Percentiles rank a stretch among this genome's conserved stretches.
Evolutionary conservation across 53 echinoderm and acorn worm genomes (phyloP).

Genomic region (Holothuria leucospilota): DNA sequence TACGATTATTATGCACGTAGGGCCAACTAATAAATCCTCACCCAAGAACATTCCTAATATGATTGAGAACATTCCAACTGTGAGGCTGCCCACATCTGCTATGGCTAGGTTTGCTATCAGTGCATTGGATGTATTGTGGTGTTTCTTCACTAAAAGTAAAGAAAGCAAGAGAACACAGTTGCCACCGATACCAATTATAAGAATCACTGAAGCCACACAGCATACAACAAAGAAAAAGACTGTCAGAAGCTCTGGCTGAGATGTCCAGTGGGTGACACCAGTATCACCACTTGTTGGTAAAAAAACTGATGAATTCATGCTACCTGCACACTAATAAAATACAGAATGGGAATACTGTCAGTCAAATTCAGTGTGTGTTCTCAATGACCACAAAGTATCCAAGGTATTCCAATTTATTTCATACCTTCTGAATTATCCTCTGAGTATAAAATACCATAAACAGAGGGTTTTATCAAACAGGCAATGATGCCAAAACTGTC

Average conservation of each 20-base stretch:
- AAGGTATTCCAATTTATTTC: no score
- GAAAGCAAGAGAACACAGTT: conserved; percentile 5
- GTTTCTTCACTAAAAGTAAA: background rate
- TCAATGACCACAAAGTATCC: no score
- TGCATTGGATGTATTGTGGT: conserved; percentile 31
- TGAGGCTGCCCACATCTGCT: conserved; percentile 23
- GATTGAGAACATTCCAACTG: conserved; percentile 6
- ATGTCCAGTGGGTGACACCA: background rate
- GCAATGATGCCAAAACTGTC: no score
- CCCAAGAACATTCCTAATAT: conserved; percentile 8
- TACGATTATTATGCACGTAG: conserved; percentile 9
- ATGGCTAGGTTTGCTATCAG: conserved; percentile 20
- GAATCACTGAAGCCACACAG: background rate
- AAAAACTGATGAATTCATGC: conserved; percentile 1
- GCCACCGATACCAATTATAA: conserved; percentile 19
- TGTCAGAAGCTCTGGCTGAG: background rate
- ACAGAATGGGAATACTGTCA: no score
- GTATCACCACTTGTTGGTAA: background rate
- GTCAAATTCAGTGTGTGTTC: no score
- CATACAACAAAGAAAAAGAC: background rate
- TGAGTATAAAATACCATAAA: no score
- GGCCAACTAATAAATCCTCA: background rate
- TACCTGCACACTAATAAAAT: no score
- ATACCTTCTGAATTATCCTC: no score
- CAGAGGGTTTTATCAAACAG: no score